Conservation (phyloP, 1,140 invertebrate genomes). For the Wasmannia auropunctata region DNA sequence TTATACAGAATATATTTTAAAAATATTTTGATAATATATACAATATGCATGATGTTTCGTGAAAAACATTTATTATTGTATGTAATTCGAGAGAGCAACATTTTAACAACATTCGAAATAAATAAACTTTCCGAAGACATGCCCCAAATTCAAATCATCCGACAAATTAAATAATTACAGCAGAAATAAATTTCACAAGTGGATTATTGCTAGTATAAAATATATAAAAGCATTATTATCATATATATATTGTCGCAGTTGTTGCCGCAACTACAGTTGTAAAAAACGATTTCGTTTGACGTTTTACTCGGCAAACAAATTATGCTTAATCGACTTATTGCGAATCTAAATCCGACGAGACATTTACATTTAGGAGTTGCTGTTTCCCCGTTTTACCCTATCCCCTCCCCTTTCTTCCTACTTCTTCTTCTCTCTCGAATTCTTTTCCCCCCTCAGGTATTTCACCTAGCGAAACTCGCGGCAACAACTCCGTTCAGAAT, state of each 20-base stretch:
- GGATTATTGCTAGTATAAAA: neutral
- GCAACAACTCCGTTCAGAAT: constrained; percentile 51
- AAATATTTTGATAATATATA: neutral
- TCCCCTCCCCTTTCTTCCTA: too few species aligned
- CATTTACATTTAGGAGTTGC: constrained; percentile 47
- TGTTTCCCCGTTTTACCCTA: constrained; percentile 26
- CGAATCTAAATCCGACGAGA: constrained; percentile 31
- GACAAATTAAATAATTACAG: constrained; percentile 2
- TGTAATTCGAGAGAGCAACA: neutral
- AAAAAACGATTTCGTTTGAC: constrained; percentile 8
- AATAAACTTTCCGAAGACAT: neutral
- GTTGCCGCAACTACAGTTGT: neutral
- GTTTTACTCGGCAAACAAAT: constrained; percentile 13
- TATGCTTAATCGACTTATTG: constrained; percentile 37
- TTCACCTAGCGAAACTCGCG: constrained; percentile 46
- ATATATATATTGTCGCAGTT: neutral
- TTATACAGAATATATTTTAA: neutral
- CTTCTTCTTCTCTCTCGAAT: too few species aligned
- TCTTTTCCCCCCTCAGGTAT: constrained; percentile 54
- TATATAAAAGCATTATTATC: neutral
- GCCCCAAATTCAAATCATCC: neutral
- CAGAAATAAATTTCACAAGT: neutral
- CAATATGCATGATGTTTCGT: neutral
- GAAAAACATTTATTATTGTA: neutral
- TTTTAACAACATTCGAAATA: neutral